phyloP scores from a whole-genome alignment of 2,888 invertebrate species.

The Allacma fusca region DNA sequence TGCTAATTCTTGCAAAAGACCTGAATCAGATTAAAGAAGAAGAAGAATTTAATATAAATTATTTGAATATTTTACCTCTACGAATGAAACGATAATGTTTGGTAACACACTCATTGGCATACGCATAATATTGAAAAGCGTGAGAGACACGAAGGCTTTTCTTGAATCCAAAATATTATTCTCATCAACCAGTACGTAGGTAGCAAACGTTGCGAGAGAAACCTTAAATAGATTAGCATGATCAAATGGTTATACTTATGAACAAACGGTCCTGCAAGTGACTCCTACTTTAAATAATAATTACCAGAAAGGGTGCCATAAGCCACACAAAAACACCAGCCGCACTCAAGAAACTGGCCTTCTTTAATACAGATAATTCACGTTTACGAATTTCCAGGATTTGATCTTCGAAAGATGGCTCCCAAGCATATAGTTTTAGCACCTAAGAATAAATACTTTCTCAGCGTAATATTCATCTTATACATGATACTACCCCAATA shows the following conservation, averaged over 20 bases:
- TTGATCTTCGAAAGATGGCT: conserved; percentile 61
- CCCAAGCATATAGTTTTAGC: conserved; percentile 61
- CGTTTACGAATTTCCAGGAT: conserved; percentile 84
- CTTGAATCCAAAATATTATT: conserved; percentile 81
- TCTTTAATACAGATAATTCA: conserved; percentile 86
- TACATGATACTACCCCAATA: too few relatives aligned
- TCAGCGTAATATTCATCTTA: too few relatives aligned
- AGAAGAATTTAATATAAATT: too few relatives aligned
- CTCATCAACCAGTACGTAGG: conserved; percentile 85
- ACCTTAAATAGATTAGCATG: too few relatives aligned
- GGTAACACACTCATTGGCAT: conserved; percentile 87
- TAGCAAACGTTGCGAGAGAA: conserved; percentile 77
- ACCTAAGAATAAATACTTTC: conserved; percentile 57
- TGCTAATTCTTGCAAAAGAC: background rate
- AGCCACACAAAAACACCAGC: conserved; percentile 66
- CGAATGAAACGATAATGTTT: conserved; percentile 90
- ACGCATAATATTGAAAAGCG: conserved; percentile 86
- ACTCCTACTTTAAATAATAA: background rate
- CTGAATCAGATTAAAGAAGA: background rate
- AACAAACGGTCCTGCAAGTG: too few relatives aligned
- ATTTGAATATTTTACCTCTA: conserved; percentile 70
- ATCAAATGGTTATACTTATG: too few relatives aligned
- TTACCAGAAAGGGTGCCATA: conserved; percentile 67
- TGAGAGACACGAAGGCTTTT: conserved; percentile 86
- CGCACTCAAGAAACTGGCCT: conserved; percentile 82